Percentiles rank a stretch among this genome's conserved stretches.
Evolutionary conservation across 2,888 invertebrate species (phyloP).

Genomic region (Ecliptopera silaceata): DNA sequence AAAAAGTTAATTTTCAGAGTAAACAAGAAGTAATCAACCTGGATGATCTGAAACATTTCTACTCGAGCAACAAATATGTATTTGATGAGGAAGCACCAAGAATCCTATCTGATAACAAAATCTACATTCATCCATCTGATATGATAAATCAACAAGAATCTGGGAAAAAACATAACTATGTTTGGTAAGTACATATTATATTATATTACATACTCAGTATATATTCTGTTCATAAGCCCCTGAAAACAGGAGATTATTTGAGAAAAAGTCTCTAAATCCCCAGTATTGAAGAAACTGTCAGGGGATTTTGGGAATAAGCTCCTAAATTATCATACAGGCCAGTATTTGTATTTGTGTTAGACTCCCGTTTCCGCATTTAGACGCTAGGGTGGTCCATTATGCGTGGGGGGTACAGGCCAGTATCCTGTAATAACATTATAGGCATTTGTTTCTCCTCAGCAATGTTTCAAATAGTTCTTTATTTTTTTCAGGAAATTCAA

Average conservation of each 20-base stretch:
- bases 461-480: background rate
- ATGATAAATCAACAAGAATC: slow-evolving; percentile 53
- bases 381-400: too few species aligned
- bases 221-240: background rate
- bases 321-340: too few species aligned
- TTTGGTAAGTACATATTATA: slow-evolving; percentile 60
- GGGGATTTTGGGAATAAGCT: too few species aligned
- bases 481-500: slow-evolving; percentile 87
- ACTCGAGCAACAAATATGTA: slow-evolving; percentile 80
- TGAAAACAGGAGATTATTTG: too few species aligned
- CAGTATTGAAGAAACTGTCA: too few species aligned
- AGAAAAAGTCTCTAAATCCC: too few species aligned
- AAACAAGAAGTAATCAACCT: slow-evolving; percentile 81
- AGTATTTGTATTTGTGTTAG: too few species aligned
- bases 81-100: slow-evolving; percentile 86
- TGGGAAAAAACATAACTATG: slow-evolving; percentile 51
- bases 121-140: slow-evolving; percentile 64
- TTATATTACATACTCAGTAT: too few species aligned
- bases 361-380: too few species aligned
- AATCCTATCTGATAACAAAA: slow-evolving; percentile 71
- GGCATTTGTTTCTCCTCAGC: too few species aligned
- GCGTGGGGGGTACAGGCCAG: too few species aligned
- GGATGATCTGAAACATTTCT: slow-evolving; percentile 81
- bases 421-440: too few species aligned
- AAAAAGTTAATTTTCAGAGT: slow-evolving; percentile 66